phyloP scores from a whole-genome alignment of 2,113 vertebrate genomes.

The Perca schrenkii region DNA sequence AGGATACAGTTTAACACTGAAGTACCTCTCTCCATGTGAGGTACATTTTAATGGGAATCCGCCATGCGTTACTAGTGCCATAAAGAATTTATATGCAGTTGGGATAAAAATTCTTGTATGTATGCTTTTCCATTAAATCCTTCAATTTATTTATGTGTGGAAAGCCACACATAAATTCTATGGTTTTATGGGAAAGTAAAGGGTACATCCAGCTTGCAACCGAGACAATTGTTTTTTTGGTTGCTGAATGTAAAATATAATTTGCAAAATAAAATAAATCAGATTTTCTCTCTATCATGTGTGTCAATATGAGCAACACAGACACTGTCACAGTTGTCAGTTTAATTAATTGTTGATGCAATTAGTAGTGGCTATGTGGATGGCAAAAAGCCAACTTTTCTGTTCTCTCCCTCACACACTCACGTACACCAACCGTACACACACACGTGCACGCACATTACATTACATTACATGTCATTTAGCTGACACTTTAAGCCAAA shows the following conservation, averaged over 20 bases:
- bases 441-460: neutral
- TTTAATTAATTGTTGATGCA: conserved; percentile 39
- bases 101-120: neutral
- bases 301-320: neutral
- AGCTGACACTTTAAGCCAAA: too few relatives aligned
- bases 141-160: neutral
- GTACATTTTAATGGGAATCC: conserved; percentile 13
- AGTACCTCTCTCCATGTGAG: neutral
- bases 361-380: conserved; percentile 31
- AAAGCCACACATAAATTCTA: conserved; percentile 5
- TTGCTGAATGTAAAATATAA: neutral
- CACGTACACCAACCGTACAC: neutral
- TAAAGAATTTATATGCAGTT: conserved; percentile 36
- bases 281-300: neutral
- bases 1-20: neutral
- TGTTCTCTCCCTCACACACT: neutral
- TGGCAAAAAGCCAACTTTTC: conserved; percentile 15
- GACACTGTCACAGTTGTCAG: neutral
- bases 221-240: neutral
- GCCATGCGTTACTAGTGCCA: neutral
- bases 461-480: too few relatives aligned
- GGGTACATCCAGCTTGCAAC: neutral
- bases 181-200: conserved; percentile 2
- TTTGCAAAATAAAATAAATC: neutral
- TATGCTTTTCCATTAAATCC: conserved; percentile 35